Evolutionary conservation across 2,113 vertebrate genomes (phyloP).

Genomic region (Corythornis cristatus): DNA sequence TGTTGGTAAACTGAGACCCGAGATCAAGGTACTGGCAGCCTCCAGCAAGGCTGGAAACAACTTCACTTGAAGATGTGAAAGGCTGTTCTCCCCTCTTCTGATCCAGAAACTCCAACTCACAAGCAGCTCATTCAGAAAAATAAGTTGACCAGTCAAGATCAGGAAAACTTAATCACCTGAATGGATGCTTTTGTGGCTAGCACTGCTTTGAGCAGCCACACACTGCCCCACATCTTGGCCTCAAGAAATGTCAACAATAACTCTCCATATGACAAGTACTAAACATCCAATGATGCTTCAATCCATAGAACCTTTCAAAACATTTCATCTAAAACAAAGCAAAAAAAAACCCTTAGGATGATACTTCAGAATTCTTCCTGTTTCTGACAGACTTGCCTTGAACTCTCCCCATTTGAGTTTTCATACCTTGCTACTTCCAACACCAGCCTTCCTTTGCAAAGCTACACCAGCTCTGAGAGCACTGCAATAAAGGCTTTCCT

Average conservation of each 20-base stretch:
- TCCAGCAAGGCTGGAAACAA: background rate
- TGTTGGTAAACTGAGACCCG: background rate
- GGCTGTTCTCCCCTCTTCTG: background rate
- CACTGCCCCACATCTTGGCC: background rate
- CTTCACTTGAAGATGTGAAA: too few relatives aligned
- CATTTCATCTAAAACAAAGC: background rate
- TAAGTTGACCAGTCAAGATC: background rate
- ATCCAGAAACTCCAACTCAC: background rate
- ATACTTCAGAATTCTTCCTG: background rate
- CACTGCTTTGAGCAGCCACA: background rate
- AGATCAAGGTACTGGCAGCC: background rate
- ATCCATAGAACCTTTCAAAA: background rate
- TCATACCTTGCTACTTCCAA: background rate
- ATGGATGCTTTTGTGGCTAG: background rate
- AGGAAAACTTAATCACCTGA: background rate
- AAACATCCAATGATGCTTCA: background rate
- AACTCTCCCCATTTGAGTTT: background rate
- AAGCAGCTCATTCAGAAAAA: background rate
- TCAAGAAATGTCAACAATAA: background rate
- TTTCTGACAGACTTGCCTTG: background rate
- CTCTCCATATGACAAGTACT: background rate
- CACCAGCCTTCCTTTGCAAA: background rate
- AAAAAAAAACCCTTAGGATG: background rate
- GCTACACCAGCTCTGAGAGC: background rate
- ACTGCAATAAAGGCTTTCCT: background rate